Conservation (phyloP, 2,797 vertebrate genomes). For the Chelon labrosus region DNA sequence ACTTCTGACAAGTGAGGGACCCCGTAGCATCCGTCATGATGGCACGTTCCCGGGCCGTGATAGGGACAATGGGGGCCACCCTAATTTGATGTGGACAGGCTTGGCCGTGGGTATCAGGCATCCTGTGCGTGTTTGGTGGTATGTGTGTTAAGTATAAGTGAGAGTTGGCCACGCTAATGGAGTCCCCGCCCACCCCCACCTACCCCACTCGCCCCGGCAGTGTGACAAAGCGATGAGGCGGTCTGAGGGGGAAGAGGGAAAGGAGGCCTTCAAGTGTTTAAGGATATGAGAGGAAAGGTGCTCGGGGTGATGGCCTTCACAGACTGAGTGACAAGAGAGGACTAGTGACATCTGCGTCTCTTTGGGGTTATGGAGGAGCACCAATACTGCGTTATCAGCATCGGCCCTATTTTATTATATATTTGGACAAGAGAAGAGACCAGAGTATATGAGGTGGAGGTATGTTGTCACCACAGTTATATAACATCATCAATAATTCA, state of each 20-base stretch:
- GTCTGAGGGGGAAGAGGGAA: conserved; percentile 90
- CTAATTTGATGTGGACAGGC: conserved; percentile 98
- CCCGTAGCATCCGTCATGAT: conserved; percentile 98
- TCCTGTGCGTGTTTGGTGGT: conserved; percentile 65
- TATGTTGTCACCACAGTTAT: not conserved
- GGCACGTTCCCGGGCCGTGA: conserved; percentile 93
- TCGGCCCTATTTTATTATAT: not conserved
- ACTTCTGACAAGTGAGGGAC: conserved; percentile 99
- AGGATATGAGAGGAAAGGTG: conserved; percentile 90
- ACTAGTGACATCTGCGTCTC: conserved; percentile 68
- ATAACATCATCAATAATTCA: not conserved
- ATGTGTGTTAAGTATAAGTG: conserved; percentile 75
- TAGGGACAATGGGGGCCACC: conserved; percentile 95
- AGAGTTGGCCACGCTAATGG: conserved; percentile 89
- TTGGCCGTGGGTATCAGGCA: conserved; percentile 88
- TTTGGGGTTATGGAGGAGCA: conserved; percentile 61
- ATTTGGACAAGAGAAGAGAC: conserved; percentile 18
- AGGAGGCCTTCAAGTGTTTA: conserved; percentile 92
- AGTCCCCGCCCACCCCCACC: conserved; percentile 79
- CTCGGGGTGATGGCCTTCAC: conserved; percentile 88
- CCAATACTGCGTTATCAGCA: conserved; percentile 12
- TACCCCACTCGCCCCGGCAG: conserved; percentile 81
- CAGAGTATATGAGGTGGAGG: not conserved
- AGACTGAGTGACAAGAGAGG: conserved; percentile 85
- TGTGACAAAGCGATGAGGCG: conserved; percentile 94